Conservation (phyloP, 2,797 vertebrate genomes). For the Buceros bicornis region DNA sequence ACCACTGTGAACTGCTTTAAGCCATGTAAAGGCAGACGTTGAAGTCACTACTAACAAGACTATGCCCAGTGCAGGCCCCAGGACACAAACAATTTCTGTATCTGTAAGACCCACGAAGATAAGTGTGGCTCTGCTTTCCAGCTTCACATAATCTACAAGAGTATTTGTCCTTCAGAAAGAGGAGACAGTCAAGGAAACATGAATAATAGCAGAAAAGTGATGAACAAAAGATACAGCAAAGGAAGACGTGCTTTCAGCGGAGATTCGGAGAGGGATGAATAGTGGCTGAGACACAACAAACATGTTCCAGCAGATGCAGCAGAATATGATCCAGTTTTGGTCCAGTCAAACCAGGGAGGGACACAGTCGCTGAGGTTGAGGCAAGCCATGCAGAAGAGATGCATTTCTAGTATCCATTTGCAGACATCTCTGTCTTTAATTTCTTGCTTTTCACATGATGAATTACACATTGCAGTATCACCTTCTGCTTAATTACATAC, state of each 20-base stretch:
- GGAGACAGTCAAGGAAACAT: background rate
- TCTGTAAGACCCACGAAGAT: background rate
- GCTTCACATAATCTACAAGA: background rate
- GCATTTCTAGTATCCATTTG: background rate
- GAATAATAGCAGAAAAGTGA: background rate
- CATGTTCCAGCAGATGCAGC: background rate
- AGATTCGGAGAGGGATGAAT: background rate
- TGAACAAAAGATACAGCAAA: background rate
- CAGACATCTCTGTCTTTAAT: background rate
- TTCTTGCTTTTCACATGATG: background rate
- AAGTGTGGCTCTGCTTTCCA: background rate
- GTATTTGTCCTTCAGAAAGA: background rate
- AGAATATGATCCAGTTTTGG: background rate
- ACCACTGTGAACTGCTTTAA: background rate
- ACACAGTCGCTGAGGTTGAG: background rate
- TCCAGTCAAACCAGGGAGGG: background rate
- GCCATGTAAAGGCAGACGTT: background rate
- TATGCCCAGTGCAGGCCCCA: fast-evolving
- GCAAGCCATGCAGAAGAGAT: background rate
- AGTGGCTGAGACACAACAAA: background rate
- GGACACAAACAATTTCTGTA: background rate
- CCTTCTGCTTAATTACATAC: background rate
- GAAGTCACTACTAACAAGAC: background rate
- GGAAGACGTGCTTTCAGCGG: background rate
- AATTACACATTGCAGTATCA: background rate